A percentile compares a stretch with the other conserved stretches of the same genome.
Evolutionary conservation across 2,888 invertebrate species (phyloP).

Genomic region (Dryobota labecula): DNA sequence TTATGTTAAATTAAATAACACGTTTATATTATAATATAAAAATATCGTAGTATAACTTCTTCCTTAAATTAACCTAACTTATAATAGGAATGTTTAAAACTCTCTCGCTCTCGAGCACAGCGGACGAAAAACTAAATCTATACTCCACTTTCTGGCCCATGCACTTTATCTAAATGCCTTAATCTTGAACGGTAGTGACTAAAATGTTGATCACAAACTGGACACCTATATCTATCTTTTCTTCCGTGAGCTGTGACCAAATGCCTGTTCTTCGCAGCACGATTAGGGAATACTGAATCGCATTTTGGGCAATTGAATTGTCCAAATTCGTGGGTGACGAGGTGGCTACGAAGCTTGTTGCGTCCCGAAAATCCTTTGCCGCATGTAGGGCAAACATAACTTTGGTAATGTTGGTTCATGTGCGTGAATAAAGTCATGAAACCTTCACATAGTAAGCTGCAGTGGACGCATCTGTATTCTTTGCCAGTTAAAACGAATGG

Average conservation of each 20-base stretch:
- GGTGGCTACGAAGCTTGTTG: constrained; percentile 83
- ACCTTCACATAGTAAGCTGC: constrained; percentile 70
- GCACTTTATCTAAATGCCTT: constrained; percentile 75
- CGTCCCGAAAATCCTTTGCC: constrained; percentile 85
- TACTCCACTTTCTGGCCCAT: constrained; percentile 77
- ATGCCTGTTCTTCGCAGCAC: constrained; percentile 73
- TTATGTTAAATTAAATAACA: not conserved
- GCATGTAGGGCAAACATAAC: constrained; percentile 84
- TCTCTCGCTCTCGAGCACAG: constrained; percentile 77
- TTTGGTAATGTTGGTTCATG: constrained; percentile 86
- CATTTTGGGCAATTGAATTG: constrained; percentile 84
- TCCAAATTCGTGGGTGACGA: constrained; percentile 79
- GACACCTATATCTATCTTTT: constrained; percentile 79
- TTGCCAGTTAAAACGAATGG: constrained; percentile 77
- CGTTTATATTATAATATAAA: not conserved
- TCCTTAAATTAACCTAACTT: constrained; percentile 77
- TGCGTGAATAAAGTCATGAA: constrained; percentile 78
- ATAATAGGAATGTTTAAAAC: constrained; percentile 80
- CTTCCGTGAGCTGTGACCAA: constrained; percentile 71
- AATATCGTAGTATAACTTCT: constrained; percentile 19
- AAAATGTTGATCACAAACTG: constrained; percentile 76
- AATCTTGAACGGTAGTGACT: constrained; percentile 76
- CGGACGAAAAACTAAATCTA: constrained; percentile 73
- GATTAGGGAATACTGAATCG: constrained; percentile 77
- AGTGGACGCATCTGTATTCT: constrained; percentile 76